Evolutionary conservation across 2,888 invertebrate species (phyloP), one percentile per base, ranked within the genome.

Genomic region (Aleiodes testaceus): DNA sequence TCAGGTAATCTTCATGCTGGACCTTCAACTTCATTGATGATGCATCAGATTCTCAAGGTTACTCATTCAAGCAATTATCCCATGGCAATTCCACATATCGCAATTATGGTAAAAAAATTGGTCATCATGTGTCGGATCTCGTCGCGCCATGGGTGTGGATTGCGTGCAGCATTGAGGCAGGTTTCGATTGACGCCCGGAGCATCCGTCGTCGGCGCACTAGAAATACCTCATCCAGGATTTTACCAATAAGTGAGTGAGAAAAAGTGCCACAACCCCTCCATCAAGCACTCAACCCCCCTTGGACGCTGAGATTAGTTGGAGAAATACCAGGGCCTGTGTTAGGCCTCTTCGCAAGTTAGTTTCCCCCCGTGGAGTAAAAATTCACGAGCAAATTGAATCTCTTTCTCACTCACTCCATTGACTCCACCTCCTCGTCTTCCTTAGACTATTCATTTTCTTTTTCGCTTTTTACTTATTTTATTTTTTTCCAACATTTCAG

Each of bases 331-430:
- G 22, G 59, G 36, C 36, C 59, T 59, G 42, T 59, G 9, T 18
- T 59, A n/a, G n/a, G n/a, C 59, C 59, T 59, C 59, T 42, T 55
- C 30, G 7, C 42, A 9, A 55, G 59, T 42, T 36, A 42, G 42
- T 59, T 59, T 59, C 59, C 50, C 50, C 55, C 42, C 14, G 20
- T 44, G 26, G 26, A 22, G 52, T 47, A 76, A 75, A 71, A 77
- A 75, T 74, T 69, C 45, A 50, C 65, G 50, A 59, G 77, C 65
- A 78, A 78, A 79, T 79, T 79, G 78, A 79, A 79, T 78, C 74
- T 72, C 72, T 66, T 45, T 26, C 50, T 26, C 47, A 20, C 26
- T 52, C 30, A 36, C 50, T 61, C 20, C 18, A 20, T 45, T 50
- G 14, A n/a, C 36, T 16, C 66, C 26, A n/a, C 47, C 36, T 36